These are phyloP conservation scores for Poeciliopsis occidentalis DNA, from an alignment of 2,113 vertebrate genomes.

Conservation along the genomic window DNA sequence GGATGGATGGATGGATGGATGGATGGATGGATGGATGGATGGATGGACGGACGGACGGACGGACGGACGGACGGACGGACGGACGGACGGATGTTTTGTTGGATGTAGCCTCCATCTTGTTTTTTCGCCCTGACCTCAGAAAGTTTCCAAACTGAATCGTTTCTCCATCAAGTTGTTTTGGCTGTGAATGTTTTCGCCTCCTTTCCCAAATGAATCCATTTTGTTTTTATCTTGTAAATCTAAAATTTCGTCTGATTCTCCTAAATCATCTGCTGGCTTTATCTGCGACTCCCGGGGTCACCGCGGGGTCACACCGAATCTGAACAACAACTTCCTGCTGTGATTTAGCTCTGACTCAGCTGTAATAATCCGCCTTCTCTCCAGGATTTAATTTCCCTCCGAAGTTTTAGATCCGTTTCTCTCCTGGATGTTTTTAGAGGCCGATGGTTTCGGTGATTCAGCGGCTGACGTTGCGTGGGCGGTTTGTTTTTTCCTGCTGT, in stretches of 20 bases:
- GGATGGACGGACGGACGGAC: neutral
- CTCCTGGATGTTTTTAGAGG: neutral
- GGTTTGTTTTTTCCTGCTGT: conserved; percentile 9
- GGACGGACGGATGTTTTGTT: too few species aligned
- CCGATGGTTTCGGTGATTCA: neutral
- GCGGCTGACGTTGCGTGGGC: accelerated
- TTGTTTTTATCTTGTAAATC: neutral
- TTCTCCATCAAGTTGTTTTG: too few species aligned
- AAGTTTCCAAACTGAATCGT: too few species aligned
- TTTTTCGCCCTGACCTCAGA: too few species aligned
- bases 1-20: neutral
- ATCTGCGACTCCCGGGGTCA: neutral
- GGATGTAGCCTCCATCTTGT: too few species aligned
- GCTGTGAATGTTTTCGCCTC: neutral
- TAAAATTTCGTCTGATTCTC: neutral
- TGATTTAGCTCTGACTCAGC: conserved; percentile 5
- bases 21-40: neutral
- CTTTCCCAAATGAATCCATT: neutral
- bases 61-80: too few species aligned
- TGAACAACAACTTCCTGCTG: neutral
- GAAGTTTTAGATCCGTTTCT: neutral
- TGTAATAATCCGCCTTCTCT: conserved; percentile 6
- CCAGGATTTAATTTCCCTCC: neutral
- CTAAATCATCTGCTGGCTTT: neutral
- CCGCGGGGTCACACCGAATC: neutral